phyloP scores from a whole-genome alignment of 2,113 vertebrate species.

The Callipepla californica region DNA sequence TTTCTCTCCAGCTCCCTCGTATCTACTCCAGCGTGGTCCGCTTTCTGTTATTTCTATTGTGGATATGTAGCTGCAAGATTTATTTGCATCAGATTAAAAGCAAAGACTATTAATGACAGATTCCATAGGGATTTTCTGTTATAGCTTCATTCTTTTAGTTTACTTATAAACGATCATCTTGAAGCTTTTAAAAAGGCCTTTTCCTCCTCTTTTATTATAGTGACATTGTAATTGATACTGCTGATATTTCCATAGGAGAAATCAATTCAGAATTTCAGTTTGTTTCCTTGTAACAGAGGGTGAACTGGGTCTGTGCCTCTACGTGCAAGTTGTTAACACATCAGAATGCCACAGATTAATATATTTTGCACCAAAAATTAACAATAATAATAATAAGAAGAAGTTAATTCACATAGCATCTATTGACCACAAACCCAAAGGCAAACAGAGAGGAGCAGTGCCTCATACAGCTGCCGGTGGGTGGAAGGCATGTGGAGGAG shows the following conservation, averaged over 20 bases:
- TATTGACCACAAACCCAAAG: neutral
- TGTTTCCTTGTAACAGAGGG: conserved; percentile 20
- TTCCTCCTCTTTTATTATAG: neutral
- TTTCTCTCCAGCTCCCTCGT: neutral
- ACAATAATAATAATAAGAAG: neutral
- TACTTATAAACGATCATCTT: conserved; percentile 61
- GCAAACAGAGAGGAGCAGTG: neutral
- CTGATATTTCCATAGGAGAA: conserved; percentile 28
- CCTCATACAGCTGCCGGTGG: neutral
- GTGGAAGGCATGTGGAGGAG: neutral
- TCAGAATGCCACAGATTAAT: neutral
- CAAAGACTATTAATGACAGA: conserved; percentile 46
- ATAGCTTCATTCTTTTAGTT: conserved; percentile 32
- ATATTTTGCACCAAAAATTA: neutral
- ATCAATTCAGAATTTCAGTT: conserved; percentile 51
- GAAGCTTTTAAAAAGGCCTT: conserved; percentile 44
- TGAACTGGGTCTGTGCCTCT: neutral
- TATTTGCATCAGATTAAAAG: conserved; percentile 56
- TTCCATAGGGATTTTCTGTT: conserved; percentile 28
- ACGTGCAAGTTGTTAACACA: neutral
- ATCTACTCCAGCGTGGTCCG: neutral
- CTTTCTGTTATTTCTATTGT: conserved; percentile 32
- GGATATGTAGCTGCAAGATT: conserved; percentile 45
- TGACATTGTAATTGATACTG: conserved; percentile 40
- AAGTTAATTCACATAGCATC: neutral